Conservation (phyloP, 2,888 invertebrate species). For the Chymomyza amoena region DNA sequence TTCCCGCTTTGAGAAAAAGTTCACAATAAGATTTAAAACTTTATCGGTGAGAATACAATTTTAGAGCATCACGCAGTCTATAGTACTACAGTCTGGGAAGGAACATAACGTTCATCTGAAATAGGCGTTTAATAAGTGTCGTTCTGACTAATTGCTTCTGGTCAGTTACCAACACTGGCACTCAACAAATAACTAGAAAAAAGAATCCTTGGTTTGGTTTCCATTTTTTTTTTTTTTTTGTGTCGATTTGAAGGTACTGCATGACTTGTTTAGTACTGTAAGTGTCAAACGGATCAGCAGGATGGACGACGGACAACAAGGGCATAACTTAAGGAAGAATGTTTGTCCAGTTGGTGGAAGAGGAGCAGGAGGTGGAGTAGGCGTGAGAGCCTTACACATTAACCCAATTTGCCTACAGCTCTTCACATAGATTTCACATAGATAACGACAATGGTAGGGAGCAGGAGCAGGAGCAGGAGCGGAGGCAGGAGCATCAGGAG, state of each 20-base stretch:
- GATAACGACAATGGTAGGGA: background rate
- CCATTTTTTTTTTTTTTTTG: slow-evolving; percentile 10
- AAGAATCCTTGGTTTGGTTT: background rate
- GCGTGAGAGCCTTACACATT: slow-evolving; percentile 40
- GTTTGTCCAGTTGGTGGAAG: slow-evolving; percentile 1
- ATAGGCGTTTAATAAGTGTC: background rate
- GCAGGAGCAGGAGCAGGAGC: background rate
- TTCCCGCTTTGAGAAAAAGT: too few relatives aligned
- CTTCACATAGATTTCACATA: slow-evolving; percentile 34
- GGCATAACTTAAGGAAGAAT: background rate
- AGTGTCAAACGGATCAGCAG: slow-evolving; percentile 1
- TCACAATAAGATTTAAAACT: too few relatives aligned
- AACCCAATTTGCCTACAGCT: slow-evolving; percentile 46
- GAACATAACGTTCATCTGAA: background rate
- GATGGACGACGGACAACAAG: background rate
- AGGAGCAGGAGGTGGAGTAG: background rate
- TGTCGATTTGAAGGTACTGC: background rate
- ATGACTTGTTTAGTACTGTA: slow-evolving; percentile 5
- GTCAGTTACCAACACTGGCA: background rate
- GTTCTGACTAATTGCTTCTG: background rate
- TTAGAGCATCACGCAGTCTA: too few relatives aligned
- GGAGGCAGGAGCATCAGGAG: slow-evolving; percentile 29
- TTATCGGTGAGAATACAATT: too few relatives aligned
- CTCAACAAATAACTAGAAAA: background rate
- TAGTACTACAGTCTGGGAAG: background rate